Percentiles rank a stretch among this genome's conserved stretches.
Conservation (phyloP, 2,888 invertebrate genomes). For the Maniola hyperantus region DNA sequence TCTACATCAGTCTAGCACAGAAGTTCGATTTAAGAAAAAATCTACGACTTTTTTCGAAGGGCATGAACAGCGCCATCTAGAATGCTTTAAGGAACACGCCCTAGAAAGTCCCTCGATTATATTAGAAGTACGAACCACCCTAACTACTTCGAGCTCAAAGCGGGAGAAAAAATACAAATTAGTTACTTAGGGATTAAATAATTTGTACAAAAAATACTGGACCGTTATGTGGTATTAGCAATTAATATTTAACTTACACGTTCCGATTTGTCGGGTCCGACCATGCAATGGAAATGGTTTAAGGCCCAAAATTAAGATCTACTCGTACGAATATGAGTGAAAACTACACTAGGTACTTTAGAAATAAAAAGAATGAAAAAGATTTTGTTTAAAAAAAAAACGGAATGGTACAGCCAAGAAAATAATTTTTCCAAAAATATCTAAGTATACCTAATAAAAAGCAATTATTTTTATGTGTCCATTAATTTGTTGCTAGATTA, state of each 20-base stretch:
- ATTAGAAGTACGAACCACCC: constrained; percentile 22
- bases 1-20: too few relatives aligned
- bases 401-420: constrained; percentile 7
- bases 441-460: constrained; percentile 16
- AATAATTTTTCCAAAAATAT: neutral
- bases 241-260: constrained; percentile 13
- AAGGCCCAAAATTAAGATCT: neutral
- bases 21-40: too few relatives aligned
- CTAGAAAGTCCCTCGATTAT: too few relatives aligned
- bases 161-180: constrained; percentile 25
- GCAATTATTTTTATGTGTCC: neutral
- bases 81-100: too few relatives aligned
- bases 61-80: too few relatives aligned
- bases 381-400: constrained; percentile 5
- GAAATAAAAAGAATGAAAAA: neutral
- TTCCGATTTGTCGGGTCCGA: constrained; percentile 14
- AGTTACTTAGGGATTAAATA: constrained; percentile 30
- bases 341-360: constrained; percentile 6
- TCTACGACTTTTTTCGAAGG: too few relatives aligned
- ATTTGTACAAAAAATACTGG: constrained; percentile 43
- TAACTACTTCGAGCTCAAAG: too few relatives aligned
- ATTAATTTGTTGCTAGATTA: constrained; percentile 17
- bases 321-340: neutral
- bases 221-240: constrained; percentile 31
- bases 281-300: neutral